Conservation (phyloP, 2,888 invertebrate species). For the Spodoptera picta region DNA sequence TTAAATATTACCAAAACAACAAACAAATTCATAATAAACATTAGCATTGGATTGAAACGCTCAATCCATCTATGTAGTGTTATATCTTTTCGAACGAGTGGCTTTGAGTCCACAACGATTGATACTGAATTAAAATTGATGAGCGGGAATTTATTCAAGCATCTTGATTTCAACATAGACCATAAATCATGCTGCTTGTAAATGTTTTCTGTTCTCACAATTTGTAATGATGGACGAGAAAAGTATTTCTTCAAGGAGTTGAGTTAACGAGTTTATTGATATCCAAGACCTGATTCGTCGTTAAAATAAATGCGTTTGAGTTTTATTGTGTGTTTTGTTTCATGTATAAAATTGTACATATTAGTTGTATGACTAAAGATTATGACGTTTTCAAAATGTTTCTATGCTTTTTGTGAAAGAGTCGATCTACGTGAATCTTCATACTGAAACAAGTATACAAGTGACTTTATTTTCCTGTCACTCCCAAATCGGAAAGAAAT, state of each 20-base stretch:
- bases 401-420: neutral
- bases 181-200: conserved; percentile 59
- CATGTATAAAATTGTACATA: too few relatives aligned
- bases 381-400: too few relatives aligned
- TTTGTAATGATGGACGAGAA: conserved; percentile 44
- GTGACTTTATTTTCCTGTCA: conserved; percentile 26
- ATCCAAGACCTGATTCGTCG: too few relatives aligned
- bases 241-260: conserved; percentile 31
- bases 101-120: conserved; percentile 55
- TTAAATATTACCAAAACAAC: conserved; percentile 1
- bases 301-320: too few relatives aligned
- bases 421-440: conserved; percentile 8
- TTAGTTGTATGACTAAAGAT: too few relatives aligned
- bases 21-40: conserved; percentile 24
- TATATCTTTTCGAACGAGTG: conserved; percentile 42
- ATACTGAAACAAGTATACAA: conserved; percentile 9
- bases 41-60: conserved; percentile 24
- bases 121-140: conserved; percentile 64
- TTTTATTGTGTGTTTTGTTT: too few relatives aligned
- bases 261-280: conserved; percentile 2
- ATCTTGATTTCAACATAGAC: conserved; percentile 63
- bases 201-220: conserved; percentile 53
- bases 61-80: conserved; percentile 41
- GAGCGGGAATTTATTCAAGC: conserved; percentile 62
- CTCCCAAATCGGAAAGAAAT: conserved; percentile 39